Evolutionary conservation across 2,113 vertebrate species (phyloP).

Genomic region (Phocoena sinus): DNA sequence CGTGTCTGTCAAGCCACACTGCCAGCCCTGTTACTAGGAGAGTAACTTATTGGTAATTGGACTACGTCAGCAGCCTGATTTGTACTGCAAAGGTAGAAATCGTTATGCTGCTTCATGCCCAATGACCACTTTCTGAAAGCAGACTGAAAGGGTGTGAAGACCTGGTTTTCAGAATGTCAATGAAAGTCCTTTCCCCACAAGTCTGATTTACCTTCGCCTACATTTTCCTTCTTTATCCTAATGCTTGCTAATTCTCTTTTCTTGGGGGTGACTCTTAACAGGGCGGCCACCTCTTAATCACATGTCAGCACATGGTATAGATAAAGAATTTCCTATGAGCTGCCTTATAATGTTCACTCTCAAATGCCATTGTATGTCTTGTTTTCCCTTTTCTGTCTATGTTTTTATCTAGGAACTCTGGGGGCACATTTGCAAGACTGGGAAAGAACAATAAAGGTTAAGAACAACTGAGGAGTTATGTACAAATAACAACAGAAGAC

Average conservation of each 20-base stretch:
- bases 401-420: not conserved
- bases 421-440: conserved; percentile 69
- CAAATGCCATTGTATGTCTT: conserved; percentile 6
- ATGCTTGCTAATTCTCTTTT: not conserved
- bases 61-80: conserved; percentile 32
- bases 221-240: not conserved
- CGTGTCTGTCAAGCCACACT: not conserved
- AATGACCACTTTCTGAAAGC: not conserved
- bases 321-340: conserved; percentile 38
- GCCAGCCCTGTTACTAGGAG: conserved; percentile 50
- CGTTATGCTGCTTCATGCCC: not conserved
- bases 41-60: conserved; percentile 60
- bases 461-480: conserved; percentile 58
- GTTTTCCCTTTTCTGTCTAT: conserved; percentile 35
- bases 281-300: not conserved
- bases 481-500: conserved; percentile 62
- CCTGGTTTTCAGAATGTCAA: not conserved
- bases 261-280: not conserved
- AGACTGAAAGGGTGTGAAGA: not conserved
- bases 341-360: not conserved
- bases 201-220: not conserved
- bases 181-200: not conserved
- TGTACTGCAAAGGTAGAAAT: not conserved
- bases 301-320: not conserved
- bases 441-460: conserved; percentile 66